phyloP scores from a whole-genome alignment of 2,888 invertebrate species.

The Meiosimyza platycephala region DNA sequence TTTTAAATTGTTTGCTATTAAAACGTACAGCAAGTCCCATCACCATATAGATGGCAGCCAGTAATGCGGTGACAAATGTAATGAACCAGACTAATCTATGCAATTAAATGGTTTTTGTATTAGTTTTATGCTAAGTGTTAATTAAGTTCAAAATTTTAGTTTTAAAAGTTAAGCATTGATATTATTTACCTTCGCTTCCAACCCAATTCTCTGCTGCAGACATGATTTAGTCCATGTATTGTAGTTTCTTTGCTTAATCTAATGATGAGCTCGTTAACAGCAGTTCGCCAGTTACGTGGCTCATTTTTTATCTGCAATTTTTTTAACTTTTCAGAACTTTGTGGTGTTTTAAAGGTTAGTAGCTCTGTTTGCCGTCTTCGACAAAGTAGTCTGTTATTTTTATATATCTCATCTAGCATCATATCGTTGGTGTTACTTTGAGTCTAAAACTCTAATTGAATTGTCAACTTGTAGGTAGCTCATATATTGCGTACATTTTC shows the following conservation, averaged over 20 bases:
- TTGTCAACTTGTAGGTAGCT: too few relatives aligned
- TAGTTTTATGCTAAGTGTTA: too few relatives aligned
- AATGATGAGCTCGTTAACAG: slow-evolving; percentile 47
- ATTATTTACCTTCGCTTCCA: slow-evolving; percentile 23
- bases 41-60: slow-evolving; percentile 60
- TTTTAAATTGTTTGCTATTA: slow-evolving; percentile 58
- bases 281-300: background rate
- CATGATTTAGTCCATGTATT: slow-evolving; percentile 59
- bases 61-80: slow-evolving; percentile 55
- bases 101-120: background rate
- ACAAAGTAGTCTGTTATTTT: background rate
- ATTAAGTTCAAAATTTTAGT: background rate
- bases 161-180: too few relatives aligned
- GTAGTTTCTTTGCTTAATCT: slow-evolving; percentile 59
- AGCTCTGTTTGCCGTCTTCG: background rate
- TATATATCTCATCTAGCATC: slow-evolving; percentile 23
- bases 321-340: too few relatives aligned
- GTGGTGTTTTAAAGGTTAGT: background rate
- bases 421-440: background rate
- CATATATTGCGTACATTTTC: too few relatives aligned
- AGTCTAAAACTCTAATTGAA: too few relatives aligned
- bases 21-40: slow-evolving; percentile 61
- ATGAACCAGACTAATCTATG: slow-evolving; percentile 58
- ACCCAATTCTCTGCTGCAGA: too few relatives aligned
- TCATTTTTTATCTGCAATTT: too few relatives aligned